These are phyloP conservation scores for Epirrita christyi DNA, from an alignment of 2,888 invertebrate species.

Conservation along the genomic window DNA sequence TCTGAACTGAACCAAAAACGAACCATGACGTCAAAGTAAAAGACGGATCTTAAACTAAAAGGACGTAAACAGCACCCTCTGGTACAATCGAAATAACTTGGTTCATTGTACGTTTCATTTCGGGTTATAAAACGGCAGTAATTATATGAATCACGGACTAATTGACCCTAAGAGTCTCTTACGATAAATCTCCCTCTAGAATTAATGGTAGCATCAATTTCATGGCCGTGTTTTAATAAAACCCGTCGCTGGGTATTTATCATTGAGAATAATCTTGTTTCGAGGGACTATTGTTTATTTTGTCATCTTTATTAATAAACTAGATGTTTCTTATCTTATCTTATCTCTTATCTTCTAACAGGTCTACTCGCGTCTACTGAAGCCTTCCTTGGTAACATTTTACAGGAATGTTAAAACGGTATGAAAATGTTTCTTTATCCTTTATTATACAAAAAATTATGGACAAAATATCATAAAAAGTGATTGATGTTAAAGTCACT, in stretches of 20 bases:
- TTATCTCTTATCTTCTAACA: too few species aligned
- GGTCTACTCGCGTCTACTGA: too few species aligned
- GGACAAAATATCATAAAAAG: neutral
- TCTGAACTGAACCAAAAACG: too few species aligned
- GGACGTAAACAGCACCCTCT: neutral
- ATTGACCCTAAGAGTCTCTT: conserved; percentile 50
- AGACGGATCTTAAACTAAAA: too few species aligned
- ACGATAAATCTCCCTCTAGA: conserved; percentile 49
- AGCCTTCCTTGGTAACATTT: too few species aligned
- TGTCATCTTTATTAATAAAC: too few species aligned
- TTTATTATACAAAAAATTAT: too few species aligned
- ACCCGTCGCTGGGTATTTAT: conserved; percentile 48
- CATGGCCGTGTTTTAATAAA: conserved; percentile 52
- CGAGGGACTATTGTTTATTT: too few species aligned
- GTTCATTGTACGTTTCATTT: conserved; percentile 20
- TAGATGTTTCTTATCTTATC: too few species aligned
- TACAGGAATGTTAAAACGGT: too few species aligned
- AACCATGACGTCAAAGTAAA: too few species aligned
- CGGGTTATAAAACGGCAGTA: conserved; percentile 40
- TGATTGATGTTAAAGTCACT: neutral
- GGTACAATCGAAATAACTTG: neutral
- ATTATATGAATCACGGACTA: conserved; percentile 51
- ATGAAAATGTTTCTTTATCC: too few species aligned
- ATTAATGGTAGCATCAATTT: conserved; percentile 57
- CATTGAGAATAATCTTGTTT: conserved; percentile 29